These are phyloP conservation scores for Daktulosphaira vitifoliae DNA, from an alignment of 1,140 invertebrate genomes.

Conservation along the genomic window DNA sequence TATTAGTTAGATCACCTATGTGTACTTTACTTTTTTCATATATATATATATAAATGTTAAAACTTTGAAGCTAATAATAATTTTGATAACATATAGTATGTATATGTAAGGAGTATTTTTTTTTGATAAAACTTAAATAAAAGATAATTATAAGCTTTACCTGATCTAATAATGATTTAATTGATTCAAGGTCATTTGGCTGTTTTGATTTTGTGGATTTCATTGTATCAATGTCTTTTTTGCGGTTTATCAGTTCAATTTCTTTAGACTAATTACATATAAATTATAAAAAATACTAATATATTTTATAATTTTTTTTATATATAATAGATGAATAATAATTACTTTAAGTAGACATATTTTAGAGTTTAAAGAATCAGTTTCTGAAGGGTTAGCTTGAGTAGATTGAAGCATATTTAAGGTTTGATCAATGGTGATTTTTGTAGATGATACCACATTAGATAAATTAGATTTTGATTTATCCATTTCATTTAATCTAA, in stretches of 20 bases:
- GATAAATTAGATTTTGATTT: constrained; percentile 28
- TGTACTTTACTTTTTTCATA: no score
- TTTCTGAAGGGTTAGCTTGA: constrained; percentile 56
- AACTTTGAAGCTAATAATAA: no score
- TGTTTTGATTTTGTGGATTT: constrained; percentile 44
- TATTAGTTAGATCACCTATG: no score
- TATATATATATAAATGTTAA: no score
- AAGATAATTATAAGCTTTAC: constrained; percentile 35
- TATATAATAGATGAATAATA: no score
- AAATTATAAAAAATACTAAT: constrained; percentile 38
- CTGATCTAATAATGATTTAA: constrained; percentile 48
- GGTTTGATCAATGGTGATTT: constrained; percentile 42
- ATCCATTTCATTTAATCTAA: constrained; percentile 30
- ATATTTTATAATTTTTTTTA: background rate
- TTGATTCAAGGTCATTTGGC: constrained; percentile 44
- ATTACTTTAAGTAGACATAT: constrained; percentile 57
- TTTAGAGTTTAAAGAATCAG: constrained; percentile 53
- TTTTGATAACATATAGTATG: no score
- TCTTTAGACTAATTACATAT: constrained; percentile 65
- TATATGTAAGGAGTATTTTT: no score
- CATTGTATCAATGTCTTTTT: constrained; percentile 50
- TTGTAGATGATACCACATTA: constrained; percentile 12
- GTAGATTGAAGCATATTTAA: constrained; percentile 50
- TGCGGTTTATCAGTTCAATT: constrained; percentile 53
- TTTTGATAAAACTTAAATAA: no score